Conservation (phyloP, 1,140 invertebrate species). For the Meloidogyne exigua region DNA sequence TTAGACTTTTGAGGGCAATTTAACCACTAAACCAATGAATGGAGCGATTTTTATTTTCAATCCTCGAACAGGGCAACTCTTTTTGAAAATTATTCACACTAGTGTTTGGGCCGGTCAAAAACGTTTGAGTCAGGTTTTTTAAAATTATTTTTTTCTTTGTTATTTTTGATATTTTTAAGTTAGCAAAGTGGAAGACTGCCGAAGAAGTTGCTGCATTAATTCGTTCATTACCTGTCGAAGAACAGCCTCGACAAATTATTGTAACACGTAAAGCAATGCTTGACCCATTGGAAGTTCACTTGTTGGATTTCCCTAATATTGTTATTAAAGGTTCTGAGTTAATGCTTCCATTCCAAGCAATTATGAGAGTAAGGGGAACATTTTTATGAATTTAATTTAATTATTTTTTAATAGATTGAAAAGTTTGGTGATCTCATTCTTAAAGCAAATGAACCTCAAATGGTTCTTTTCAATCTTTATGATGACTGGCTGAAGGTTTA, state of each 20-base stretch:
- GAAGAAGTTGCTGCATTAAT: constrained; percentile 99
- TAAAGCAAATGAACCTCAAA: constrained; percentile 98
- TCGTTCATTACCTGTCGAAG: constrained; percentile 95
- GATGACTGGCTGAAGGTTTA: constrained; percentile 92
- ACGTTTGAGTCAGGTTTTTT: constrained; percentile 69
- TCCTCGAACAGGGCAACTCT: constrained; percentile 96
- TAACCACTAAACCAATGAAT: constrained; percentile 99
- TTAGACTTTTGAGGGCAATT: constrained; percentile 94
- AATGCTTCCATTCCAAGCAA: constrained; percentile 97
- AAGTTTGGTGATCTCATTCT: constrained; percentile 98
- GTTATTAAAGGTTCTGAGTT: constrained; percentile 99
- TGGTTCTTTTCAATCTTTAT: constrained; percentile 98
- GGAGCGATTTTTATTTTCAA: constrained; percentile 99
- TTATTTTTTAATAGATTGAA: constrained; percentile 72
- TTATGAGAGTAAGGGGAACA: constrained; percentile 74
- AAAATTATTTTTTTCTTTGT: no score
- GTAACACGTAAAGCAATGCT: constrained; percentile 98
- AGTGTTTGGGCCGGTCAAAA: constrained; percentile 94
- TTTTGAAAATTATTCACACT: constrained; percentile 99
- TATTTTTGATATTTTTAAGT: constrained; percentile 68
- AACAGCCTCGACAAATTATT: constrained; percentile 99
- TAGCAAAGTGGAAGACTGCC: constrained; percentile 98
- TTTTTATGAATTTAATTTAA: constrained; percentile 28
- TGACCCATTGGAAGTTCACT: constrained; percentile 96
- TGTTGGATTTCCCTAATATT: constrained; percentile 98